phyloP scores from a whole-genome alignment of 2,888 invertebrate genomes.

The Ceraclea dissimilis region DNA sequence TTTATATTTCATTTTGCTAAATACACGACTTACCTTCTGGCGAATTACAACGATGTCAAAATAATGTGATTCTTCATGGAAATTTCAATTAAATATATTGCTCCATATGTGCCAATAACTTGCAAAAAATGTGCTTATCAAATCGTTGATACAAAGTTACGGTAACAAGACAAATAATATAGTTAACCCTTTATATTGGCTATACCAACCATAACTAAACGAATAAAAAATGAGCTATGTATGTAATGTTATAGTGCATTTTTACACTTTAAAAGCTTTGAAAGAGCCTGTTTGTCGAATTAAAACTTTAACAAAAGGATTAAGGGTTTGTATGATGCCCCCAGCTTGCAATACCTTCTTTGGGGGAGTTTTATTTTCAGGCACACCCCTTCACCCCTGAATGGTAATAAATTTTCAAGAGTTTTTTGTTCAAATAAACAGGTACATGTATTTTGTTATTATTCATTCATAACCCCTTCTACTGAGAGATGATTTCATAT shows the following conservation, averaged over 20 bases:
- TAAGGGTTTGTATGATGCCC: conserved; percentile 21
- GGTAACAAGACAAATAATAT: no score
- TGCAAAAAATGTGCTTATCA: no score
- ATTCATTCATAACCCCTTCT: conserved; percentile 26
- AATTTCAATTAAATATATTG: no score
- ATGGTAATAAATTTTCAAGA: conserved; percentile 25
- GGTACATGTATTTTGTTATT: conserved; percentile 23
- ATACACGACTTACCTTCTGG: no score
- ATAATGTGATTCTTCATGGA: no score
- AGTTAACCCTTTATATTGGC: not conserved
- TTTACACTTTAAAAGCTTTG: conserved; percentile 25
- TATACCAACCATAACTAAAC: conserved; percentile 22
- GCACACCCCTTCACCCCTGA: conserved; percentile 18
- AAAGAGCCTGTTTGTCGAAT: conserved; percentile 26
- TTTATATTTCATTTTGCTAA: no score
- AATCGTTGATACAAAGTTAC: no score
- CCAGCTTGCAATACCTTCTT: conserved; percentile 9
- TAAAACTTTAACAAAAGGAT: conserved; percentile 24
- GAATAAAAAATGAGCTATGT: conserved; percentile 25
- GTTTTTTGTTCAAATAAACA: conserved; percentile 26
- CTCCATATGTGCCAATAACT: no score
- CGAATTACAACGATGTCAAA: no score
- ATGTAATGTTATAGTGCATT: conserved; percentile 20
- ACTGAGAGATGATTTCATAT: conserved; percentile 1
- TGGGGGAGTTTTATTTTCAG: conserved; percentile 25